Percentiles rank a stretch among this genome's conserved stretches.
These are phyloP conservation scores for Tauraco hartlaubi DNA, from an alignment of 2,797 vertebrate genomes.

Conservation along the genomic window DNA sequence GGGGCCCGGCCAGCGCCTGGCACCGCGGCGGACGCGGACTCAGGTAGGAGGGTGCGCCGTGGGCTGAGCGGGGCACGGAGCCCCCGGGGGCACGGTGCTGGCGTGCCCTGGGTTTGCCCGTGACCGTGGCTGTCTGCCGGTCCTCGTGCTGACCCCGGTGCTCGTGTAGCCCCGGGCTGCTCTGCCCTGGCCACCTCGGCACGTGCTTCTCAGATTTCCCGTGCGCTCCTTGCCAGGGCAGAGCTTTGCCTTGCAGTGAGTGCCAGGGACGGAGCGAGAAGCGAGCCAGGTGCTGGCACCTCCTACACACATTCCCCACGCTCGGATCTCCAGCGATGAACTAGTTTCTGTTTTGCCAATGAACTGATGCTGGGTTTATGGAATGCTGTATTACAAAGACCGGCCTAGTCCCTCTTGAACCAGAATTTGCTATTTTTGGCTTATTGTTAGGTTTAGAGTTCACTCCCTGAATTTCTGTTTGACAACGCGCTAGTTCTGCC, in stretches of 20 bases:
- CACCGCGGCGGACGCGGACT: neutral
- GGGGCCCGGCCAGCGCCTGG: neutral
- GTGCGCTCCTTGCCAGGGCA: rapidly evolving
- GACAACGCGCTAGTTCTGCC: rapidly evolving
- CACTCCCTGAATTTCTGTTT: neutral
- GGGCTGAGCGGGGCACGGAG: neutral
- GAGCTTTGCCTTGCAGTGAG: neutral
- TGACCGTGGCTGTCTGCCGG: neutral
- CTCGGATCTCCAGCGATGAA: neutral
- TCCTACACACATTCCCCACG: rapidly evolving
- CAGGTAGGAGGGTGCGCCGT: neutral
- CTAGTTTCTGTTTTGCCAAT: neutral
- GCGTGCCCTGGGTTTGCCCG: neutral
- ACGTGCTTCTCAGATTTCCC: rapidly evolving
- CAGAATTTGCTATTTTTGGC: neutral
- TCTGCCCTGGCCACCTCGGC: neutral
- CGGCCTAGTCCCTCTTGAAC: rapidly evolving
- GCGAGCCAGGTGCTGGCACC: rapidly evolving
- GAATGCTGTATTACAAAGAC: neutral
- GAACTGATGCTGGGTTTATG: neutral
- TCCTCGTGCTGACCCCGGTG: neutral
- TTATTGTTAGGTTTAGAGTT: neutral
- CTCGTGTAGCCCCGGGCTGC: neutral
- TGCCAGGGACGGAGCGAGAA: rapidly evolving
- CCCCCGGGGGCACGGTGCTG: neutral